Percentiles rank a stretch among this genome's conserved stretches.
phyloP scores from a whole-genome alignment of 2,888 invertebrate genomes.

The Ornithoptera priamus region DNA sequence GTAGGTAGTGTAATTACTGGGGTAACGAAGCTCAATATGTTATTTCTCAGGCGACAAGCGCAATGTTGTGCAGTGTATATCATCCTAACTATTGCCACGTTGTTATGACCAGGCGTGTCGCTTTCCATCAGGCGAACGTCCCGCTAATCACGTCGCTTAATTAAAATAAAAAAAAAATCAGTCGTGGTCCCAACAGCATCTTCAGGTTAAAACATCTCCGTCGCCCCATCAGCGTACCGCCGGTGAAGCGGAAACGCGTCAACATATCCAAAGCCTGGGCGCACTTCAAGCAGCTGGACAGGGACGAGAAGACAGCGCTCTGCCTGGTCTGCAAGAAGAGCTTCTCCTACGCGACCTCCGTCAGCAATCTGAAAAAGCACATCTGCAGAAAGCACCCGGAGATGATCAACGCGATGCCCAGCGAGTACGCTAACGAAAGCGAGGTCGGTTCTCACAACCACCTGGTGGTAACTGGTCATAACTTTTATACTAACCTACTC shows the following conservation, averaged over 20 bases:
- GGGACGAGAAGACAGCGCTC: conserved; percentile 6
- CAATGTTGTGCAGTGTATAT: no score
- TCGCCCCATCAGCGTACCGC: conserved; percentile 17
- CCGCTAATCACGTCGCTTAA: no score
- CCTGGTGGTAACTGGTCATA: no score
- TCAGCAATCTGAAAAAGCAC: conserved; percentile 28
- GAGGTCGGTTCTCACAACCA: neutral
- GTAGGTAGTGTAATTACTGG: no score
- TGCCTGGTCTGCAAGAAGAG: conserved; percentile 2
- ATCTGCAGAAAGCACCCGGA: neutral
- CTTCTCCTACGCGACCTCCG: neutral
- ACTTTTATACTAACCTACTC: no score
- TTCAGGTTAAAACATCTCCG: conserved; percentile 18
- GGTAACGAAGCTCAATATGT: no score
- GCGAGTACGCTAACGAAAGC: neutral
- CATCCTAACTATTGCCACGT: no score
- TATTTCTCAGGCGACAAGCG: no score
- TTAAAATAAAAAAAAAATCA: no score
- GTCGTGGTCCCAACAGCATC: no score
- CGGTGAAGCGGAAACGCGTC: neutral
- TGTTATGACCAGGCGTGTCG: no score
- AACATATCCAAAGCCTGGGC: neutral
- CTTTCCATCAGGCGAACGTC: no score
- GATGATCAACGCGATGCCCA: neutral
- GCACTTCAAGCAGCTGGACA: conserved; percentile 27